Conservation (phyloP, 2,888 invertebrate genomes). For the Dastarcus helophoroides region DNA sequence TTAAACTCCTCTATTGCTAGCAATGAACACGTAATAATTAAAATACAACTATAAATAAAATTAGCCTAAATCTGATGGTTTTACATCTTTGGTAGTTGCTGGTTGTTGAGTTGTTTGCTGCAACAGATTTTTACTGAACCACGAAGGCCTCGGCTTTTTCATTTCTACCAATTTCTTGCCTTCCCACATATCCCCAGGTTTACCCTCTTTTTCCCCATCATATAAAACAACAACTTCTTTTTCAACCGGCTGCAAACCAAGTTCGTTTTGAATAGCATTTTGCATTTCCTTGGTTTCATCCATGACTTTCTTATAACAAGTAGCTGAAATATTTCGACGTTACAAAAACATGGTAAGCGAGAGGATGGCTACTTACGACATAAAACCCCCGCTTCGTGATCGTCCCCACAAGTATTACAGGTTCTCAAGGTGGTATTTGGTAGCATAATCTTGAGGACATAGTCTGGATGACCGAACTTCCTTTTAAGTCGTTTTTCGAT, state of each 20-base stretch:
- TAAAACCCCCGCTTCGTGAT: constrained; percentile 64
- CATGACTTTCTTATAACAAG: constrained; percentile 75
- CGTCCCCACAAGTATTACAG: constrained; percentile 75
- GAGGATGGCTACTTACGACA: constrained; percentile 75
- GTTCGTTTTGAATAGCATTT: constrained; percentile 56
- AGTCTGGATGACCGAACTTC: constrained; percentile 58
- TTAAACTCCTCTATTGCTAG: too few species aligned
- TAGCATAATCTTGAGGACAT: constrained; percentile 55
- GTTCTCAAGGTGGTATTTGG: constrained; percentile 63
- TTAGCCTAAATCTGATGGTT: constrained; percentile 61
- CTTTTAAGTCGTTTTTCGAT: constrained; percentile 62
- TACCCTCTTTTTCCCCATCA: constrained; percentile 62
- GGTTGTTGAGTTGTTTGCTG: constrained; percentile 65
- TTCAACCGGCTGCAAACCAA: constrained; percentile 63
- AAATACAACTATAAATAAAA: constrained; percentile 1
- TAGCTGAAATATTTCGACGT: constrained; percentile 46
- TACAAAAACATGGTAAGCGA: too few species aligned
- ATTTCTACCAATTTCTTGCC: constrained; percentile 77
- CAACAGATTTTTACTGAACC: constrained; percentile 79
- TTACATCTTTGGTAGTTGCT: constrained; percentile 58
- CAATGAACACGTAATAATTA: too few species aligned
- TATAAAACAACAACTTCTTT: constrained; percentile 79
- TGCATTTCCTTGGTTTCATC: constrained; percentile 74
- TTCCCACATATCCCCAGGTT: constrained; percentile 49
- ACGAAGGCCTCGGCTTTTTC: constrained; percentile 70